Evolutionary conservation across 2,797 vertebrate species (phyloP).

Genomic region (Gorsachius magnificus): DNA sequence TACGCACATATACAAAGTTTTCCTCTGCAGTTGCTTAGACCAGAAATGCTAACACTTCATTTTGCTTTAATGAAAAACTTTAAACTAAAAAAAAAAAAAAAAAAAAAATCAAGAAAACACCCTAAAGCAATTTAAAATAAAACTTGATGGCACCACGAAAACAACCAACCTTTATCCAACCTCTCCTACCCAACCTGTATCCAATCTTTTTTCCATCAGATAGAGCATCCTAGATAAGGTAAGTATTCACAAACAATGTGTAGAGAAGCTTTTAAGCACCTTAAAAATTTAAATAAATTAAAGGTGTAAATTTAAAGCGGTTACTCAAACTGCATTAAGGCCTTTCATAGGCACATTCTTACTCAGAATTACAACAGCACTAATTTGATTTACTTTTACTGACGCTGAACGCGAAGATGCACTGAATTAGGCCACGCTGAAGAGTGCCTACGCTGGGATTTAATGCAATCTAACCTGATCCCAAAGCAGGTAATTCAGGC

Average conservation of each 20-base stretch:
- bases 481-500: not conserved
- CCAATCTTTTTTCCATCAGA: not conserved
- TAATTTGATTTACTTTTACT: not conserved
- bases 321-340: not conserved
- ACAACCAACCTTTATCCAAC: not conserved
- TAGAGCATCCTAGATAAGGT: not conserved
- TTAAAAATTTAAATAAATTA: conserved; percentile 45
- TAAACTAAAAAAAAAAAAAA: not conserved
- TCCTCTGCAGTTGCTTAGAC: not conserved
- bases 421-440: not conserved
- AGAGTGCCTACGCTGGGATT: not conserved
- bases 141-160: not conserved
- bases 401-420: not conserved
- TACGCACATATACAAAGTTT: not conserved
- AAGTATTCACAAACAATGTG: not conserved
- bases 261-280: conserved; percentile 31
- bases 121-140: not conserved
- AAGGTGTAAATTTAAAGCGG: conserved; percentile 7
- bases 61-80: not conserved
- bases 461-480: not conserved
- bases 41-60: not conserved
- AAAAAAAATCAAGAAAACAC: not conserved
- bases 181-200: not conserved
- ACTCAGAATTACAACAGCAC: not conserved
- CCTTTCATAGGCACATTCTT: not conserved